Conservation (phyloP, 2,113 vertebrate genomes). For the Bambusicola thoracicus region DNA sequence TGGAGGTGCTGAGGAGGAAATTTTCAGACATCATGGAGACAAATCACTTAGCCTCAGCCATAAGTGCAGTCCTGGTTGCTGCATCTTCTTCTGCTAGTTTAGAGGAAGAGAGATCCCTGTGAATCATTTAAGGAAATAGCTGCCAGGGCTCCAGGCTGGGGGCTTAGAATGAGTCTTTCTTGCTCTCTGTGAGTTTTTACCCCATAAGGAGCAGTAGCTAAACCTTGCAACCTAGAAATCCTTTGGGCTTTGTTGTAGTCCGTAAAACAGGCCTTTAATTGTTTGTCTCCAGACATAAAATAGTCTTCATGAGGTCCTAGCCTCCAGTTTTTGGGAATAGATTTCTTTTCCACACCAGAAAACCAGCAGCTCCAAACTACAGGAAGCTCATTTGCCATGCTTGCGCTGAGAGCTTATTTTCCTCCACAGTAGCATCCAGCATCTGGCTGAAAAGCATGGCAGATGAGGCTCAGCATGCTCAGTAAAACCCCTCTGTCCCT, state of each 20-base stretch:
- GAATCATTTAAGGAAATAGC: not conserved
- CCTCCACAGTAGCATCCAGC: not conserved
- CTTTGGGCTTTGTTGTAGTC: not conserved
- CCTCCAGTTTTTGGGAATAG: not conserved
- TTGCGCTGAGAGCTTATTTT: conserved; percentile 18
- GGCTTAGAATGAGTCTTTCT: not conserved
- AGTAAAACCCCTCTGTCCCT: conserved; percentile 16
- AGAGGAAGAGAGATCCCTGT: not conserved
- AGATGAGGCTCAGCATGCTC: not conserved
- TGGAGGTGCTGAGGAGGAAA: not conserved
- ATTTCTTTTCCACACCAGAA: not conserved
- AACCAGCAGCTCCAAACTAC: conserved; percentile 7
- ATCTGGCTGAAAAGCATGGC: conserved; percentile 27
- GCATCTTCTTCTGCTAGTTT: not conserved
- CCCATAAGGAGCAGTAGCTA: not conserved
- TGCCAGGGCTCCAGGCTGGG: not conserved
- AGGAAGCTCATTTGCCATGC: conserved; percentile 44
- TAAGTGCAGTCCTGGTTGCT: not conserved
- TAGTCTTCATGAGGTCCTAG: not conserved
- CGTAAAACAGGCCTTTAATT: not conserved
- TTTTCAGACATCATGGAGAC: not conserved
- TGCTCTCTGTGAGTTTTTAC: not conserved
- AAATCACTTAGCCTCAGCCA: not conserved
- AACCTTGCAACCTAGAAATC: not conserved
- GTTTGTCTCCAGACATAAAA: conserved; percentile 29